phyloP scores from a whole-genome alignment of 2,888 invertebrate genomes.

The Adela reaumurella region DNA sequence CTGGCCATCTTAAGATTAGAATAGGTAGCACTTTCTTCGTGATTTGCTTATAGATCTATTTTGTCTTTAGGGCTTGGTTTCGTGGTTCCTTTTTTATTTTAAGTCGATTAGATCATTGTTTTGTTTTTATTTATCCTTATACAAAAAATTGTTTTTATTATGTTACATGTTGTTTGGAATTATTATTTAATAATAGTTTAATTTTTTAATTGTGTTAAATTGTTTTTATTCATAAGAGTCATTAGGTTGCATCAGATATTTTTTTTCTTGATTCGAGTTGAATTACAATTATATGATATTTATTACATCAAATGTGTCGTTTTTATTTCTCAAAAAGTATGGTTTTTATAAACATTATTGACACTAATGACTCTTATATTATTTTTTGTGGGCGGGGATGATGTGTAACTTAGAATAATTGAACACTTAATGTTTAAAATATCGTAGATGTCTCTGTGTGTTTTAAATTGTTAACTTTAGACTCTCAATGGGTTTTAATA shows the following conservation, averaged over 20 bases:
- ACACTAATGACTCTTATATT: background rate
- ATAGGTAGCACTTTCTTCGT: background rate
- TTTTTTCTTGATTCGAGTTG: no score
- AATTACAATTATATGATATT: no score
- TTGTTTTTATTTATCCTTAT: background rate
- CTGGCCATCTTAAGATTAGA: background rate
- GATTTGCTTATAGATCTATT: background rate
- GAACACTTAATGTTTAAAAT: background rate
- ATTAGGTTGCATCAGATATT: no score
- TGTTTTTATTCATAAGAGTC: background rate
- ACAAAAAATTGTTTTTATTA: background rate
- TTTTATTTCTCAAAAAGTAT: no score
- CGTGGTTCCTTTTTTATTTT: background rate
- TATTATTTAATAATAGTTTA: background rate
- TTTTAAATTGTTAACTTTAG: background rate
- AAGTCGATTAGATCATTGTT: background rate
- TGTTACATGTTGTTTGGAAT: background rate
- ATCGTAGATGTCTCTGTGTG: background rate
- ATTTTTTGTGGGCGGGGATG: background rate
- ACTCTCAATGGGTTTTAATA: background rate
- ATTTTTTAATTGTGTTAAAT: background rate
- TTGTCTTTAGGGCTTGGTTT: background rate
- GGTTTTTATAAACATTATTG: no score
- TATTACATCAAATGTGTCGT: no score
- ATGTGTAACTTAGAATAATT: background rate